A percentile compares a stretch with the other conserved stretches of the same genome.
phyloP scores from a whole-genome alignment of 2,113 vertebrate genomes.

The Urocynchramus pylzowi region DNA sequence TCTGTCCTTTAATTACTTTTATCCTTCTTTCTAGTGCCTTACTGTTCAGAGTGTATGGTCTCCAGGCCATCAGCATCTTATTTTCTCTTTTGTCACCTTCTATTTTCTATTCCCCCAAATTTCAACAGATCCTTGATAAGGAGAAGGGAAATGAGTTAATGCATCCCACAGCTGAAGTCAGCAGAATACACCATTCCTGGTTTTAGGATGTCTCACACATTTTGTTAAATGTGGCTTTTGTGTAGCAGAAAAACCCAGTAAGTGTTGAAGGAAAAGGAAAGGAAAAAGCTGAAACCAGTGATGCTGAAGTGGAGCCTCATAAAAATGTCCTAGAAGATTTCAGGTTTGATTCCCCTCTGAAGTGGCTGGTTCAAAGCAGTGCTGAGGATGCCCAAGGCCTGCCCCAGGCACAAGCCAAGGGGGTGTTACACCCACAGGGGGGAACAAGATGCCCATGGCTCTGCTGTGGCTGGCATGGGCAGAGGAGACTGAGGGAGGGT shows the following conservation, averaged over 20 bases:
- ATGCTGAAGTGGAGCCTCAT: not conserved
- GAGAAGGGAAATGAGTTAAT: not conserved
- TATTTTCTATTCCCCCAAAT: not conserved
- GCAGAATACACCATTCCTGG: accelerated
- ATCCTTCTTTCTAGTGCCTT: not conserved
- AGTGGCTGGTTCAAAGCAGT: not conserved
- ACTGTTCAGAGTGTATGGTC: not conserved
- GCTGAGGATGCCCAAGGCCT: not conserved
- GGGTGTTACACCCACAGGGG: not conserved
- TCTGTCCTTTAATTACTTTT: not conserved
- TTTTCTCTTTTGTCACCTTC: not conserved
- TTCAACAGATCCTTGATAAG: not conserved
- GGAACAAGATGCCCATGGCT: not conserved
- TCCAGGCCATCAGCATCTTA: not conserved
- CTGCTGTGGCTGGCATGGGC: not conserved
- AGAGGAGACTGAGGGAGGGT: not conserved
- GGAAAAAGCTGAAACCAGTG: not conserved
- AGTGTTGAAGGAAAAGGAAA: not conserved
- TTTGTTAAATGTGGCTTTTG: not conserved
- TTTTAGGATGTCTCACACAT: not conserved
- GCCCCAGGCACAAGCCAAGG: not conserved
- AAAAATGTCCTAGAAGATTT: not conserved
- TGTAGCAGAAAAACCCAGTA: not conserved
- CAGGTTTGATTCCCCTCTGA: not conserved
- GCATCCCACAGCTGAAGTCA: not conserved